Evolutionary conservation across 2,888 invertebrate genomes (phyloP).

Genomic region (Andrena flavipes): DNA sequence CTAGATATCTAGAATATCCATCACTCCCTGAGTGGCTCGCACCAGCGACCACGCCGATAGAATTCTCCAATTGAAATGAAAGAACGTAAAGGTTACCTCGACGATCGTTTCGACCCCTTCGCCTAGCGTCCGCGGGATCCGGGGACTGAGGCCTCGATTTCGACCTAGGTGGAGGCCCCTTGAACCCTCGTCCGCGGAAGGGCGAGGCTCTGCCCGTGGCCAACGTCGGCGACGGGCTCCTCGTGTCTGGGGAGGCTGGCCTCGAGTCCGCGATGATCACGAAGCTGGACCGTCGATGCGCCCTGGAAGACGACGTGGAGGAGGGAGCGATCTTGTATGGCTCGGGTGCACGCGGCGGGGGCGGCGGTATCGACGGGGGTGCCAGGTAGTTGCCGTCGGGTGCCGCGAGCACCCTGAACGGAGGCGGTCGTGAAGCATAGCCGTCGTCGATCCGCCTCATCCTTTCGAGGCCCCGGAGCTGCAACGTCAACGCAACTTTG

Average conservation of each 20-base stretch:
- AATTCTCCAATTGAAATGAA: background rate
- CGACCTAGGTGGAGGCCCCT: slow-evolving; percentile 81
- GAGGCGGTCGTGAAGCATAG: slow-evolving; percentile 69
- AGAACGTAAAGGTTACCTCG: slow-evolving; percentile 65
- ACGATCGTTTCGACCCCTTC: slow-evolving; percentile 67
- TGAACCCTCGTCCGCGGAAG: slow-evolving; percentile 88
- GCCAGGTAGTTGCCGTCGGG: slow-evolving; percentile 68
- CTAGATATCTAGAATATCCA: no score
- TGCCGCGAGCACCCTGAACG: slow-evolving; percentile 79
- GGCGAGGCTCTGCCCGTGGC: slow-evolving; percentile 87
- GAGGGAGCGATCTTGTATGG: slow-evolving; percentile 81
- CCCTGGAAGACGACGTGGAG: slow-evolving; percentile 85
- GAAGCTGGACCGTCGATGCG: slow-evolving; percentile 89
- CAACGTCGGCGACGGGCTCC: slow-evolving; percentile 85
- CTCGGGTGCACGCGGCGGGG: slow-evolving; percentile 82
- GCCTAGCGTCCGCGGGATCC: slow-evolving; percentile 61
- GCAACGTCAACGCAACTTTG: slow-evolving; percentile 20
- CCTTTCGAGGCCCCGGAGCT: slow-evolving; percentile 60
- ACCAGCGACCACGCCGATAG: no score
- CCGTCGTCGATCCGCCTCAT: slow-evolving; percentile 71
- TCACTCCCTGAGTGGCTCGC: no score
- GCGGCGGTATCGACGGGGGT: slow-evolving; percentile 67
- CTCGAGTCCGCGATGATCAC: slow-evolving; percentile 88
- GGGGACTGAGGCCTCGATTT: slow-evolving; percentile 87
- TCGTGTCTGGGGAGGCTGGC: slow-evolving; percentile 85